Evolutionary conservation across 2,797 vertebrate genomes (phyloP).

Genomic region (Falco naumanni): DNA sequence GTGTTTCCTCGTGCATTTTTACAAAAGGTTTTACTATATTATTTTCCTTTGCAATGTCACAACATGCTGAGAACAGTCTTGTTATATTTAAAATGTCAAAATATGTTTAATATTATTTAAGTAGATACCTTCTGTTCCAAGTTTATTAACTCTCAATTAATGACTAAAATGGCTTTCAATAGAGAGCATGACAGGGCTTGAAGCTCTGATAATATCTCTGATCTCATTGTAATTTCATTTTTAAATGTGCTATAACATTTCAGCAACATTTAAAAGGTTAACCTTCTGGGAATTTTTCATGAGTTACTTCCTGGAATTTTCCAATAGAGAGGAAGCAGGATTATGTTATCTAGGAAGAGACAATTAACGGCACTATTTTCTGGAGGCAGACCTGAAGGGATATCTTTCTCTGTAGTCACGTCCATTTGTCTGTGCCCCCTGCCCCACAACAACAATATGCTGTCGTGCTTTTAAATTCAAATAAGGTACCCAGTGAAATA

Average conservation of each 20-base stretch:
- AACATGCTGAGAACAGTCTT: neutral
- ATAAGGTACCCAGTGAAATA: neutral
- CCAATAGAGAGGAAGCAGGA: neutral
- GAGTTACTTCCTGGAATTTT: neutral
- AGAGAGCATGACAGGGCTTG: neutral
- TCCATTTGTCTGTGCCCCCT: fast-evolving
- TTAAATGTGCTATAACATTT: neutral
- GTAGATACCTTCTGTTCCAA: neutral
- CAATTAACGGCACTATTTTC: neutral
- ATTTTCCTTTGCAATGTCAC: neutral
- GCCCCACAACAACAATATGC: neutral
- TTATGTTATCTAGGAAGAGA: neutral
- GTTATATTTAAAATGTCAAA: neutral
- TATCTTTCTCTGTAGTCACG: neutral
- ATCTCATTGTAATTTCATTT: neutral
- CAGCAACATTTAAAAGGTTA: neutral
- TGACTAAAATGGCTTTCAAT: neutral
- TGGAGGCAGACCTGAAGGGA: neutral
- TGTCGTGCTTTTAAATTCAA: neutral
- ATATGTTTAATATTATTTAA: neutral
- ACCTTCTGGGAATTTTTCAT: neutral
- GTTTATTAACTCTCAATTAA: neutral
- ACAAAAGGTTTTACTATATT: neutral
- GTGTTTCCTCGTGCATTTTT: neutral
- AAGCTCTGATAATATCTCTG: neutral